Percentiles rank a stretch among this genome's conserved stretches.
Evolutionary conservation across 2,113 vertebrate genomes (phyloP).

Genomic region (Centropus bengalensis): DNA sequence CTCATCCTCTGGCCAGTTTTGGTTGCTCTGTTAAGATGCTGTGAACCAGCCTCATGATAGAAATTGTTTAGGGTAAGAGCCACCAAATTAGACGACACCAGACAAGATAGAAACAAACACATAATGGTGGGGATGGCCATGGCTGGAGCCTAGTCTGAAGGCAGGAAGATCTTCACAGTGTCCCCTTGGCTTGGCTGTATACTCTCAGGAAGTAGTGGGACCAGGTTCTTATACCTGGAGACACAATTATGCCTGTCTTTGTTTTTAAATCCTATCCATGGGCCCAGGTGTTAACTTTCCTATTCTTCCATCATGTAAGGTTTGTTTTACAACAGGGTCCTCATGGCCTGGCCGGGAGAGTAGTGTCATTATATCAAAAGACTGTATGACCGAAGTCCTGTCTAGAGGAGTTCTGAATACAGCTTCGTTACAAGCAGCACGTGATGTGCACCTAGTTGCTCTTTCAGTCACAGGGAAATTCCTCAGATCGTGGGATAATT

Average conservation of each 20-base stretch:
- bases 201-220: not conserved
- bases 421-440: not conserved
- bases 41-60: not conserved
- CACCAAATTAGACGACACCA: not conserved
- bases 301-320: fast-evolving
- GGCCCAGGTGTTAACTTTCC: not conserved
- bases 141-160: not conserved
- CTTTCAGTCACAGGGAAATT: not conserved
- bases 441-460: not conserved
- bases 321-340: not conserved
- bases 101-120: not conserved
- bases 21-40: not conserved
- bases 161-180: not conserved
- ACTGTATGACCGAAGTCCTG: not conserved
- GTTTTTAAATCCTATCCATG: not conserved
- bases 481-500: not conserved
- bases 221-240: not conserved
- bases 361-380: not conserved
- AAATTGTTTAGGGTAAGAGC: not conserved
- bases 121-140: not conserved
- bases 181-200: not conserved
- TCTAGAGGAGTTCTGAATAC: not conserved
- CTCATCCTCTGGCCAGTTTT: not conserved
- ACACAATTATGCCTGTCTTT: not conserved
- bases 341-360: not conserved